Evolutionary conservation across 1,140 invertebrate genomes (phyloP), one percentile per base, ranked within the genome.

Genomic region (Aleiodes sp.): DNA sequence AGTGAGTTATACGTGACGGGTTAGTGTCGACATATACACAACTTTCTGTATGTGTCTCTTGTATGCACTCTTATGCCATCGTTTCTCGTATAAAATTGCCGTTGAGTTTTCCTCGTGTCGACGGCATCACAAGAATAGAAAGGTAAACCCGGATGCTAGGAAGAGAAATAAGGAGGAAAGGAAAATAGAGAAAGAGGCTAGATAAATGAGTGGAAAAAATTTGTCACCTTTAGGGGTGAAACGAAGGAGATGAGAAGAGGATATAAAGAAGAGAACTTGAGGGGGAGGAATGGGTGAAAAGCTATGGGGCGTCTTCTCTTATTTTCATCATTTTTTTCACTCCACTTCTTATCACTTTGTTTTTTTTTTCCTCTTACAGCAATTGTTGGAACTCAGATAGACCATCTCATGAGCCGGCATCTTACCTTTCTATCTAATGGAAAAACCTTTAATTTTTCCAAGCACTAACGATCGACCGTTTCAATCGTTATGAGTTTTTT

Each of bases 191-290:
- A 41, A 14, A 14, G 4, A 19, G 46, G 21, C 4, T 10, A 56
- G 12, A 59, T 59, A 29, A 59, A 4, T 29, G 56, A 59, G 56
- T n/a, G 24, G 9, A 59, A 59, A 59, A 59, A 59, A 59, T 56
- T 59, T 59, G 21, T 59, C 28, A 59, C 12, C 4, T 29, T 26
- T 60, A 28, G 19, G 39, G 39, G 39, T 41, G 39, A 41, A 41
- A 41, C 39, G 39, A 41, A 10, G 31, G 10, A 35, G 14, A n/a
- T 41, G 39, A 41, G 39, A n/a, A 8, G 39, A 41, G 14, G n/a
- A 41, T 4, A 41, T 16, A 46, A 16, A n/a, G 8, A 46, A 16
- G 16, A n/a, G n/a, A n/a, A n/a, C n/a, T n/a, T n/a, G n/a, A n/a
- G n/a, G n/a, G n/a, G n/a, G n/a, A n/a, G n/a, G n/a, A n/a, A n/a